Evolutionary conservation across 2,797 vertebrate species (phyloP).

Genomic region (Odontamblyopus lacepedii): DNA sequence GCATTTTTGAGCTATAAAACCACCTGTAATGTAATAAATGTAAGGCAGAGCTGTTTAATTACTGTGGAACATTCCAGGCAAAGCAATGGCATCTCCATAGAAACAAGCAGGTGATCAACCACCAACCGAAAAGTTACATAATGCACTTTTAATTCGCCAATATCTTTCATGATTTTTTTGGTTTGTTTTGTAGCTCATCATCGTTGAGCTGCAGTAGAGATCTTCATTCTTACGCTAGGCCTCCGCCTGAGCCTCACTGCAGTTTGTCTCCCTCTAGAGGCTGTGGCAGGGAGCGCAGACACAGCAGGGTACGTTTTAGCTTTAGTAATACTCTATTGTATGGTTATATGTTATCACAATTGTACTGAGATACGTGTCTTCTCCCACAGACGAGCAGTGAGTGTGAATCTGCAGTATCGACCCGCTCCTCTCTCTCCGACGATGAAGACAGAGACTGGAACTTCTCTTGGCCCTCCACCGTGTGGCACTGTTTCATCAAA

Average conservation of each 20-base stretch:
- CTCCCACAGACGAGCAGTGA: constrained; percentile 85
- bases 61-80: no score
- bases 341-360: background rate
- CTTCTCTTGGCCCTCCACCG: constrained; percentile 93
- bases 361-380: background rate
- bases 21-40: no score
- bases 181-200: constrained; percentile 79
- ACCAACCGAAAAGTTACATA: background rate
- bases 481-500: constrained; percentile 98
- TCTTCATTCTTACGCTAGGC: constrained; percentile 98
- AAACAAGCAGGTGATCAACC: no score
- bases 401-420: constrained; percentile 90
- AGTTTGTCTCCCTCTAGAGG: constrained; percentile 76
- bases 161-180: background rate
- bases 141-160: background rate
- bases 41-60: no score
- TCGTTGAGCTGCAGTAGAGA: constrained; percentile 89
- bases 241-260: constrained; percentile 78
- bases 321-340: background rate
- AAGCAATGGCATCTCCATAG: no score
- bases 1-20: no score
- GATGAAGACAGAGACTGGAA: constrained; percentile 98
- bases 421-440: constrained; percentile 88
- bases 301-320: constrained; percentile 65
- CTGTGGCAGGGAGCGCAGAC: constrained; percentile 78